A percentile compares a stretch with the other conserved stretches of the same genome.
phyloP scores from a whole-genome alignment of 2,888 invertebrate genomes.

The Odontomyia ornata region DNA sequence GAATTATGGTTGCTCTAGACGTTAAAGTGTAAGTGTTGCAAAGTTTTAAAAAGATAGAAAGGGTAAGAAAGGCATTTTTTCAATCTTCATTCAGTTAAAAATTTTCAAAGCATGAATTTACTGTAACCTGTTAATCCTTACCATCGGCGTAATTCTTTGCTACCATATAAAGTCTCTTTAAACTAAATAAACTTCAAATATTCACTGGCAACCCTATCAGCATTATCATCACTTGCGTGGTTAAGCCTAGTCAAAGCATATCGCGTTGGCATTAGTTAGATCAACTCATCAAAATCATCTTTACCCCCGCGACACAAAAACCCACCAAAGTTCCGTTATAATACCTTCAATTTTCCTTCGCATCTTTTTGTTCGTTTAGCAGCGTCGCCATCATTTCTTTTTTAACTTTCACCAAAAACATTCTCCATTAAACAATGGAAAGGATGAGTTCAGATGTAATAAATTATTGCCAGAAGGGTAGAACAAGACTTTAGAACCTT shows the following conservation, averaged over 20 bases:
- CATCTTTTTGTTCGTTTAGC: neutral
- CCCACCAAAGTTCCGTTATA: neutral
- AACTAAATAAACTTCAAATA: no score
- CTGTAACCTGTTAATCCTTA: no score
- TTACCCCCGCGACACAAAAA: neutral
- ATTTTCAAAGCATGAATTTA: no score
- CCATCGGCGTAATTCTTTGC: no score
- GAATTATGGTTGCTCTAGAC: no score
- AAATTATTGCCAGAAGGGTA: slow-evolving; percentile 46
- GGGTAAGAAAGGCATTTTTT: no score
- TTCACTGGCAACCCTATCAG: neutral
- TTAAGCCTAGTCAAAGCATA: neutral
- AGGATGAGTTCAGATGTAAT: slow-evolving; percentile 47
- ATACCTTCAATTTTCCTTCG: slow-evolving; percentile 17
- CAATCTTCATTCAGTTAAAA: no score
- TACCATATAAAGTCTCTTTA: no score
- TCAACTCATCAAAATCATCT: slow-evolving; percentile 2
- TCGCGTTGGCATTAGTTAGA: neutral
- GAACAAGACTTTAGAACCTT: slow-evolving; percentile 19
- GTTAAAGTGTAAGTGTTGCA: no score
- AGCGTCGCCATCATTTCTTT: slow-evolving; percentile 1
- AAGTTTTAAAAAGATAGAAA: no score
- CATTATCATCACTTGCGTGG: neutral
- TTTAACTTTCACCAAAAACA: slow-evolving; percentile 17
- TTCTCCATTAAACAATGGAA: slow-evolving; percentile 14